Base-by-base conservation (phyloP, 2,113 vertebrate genomes). In the Apteryx owenii region DNA sequence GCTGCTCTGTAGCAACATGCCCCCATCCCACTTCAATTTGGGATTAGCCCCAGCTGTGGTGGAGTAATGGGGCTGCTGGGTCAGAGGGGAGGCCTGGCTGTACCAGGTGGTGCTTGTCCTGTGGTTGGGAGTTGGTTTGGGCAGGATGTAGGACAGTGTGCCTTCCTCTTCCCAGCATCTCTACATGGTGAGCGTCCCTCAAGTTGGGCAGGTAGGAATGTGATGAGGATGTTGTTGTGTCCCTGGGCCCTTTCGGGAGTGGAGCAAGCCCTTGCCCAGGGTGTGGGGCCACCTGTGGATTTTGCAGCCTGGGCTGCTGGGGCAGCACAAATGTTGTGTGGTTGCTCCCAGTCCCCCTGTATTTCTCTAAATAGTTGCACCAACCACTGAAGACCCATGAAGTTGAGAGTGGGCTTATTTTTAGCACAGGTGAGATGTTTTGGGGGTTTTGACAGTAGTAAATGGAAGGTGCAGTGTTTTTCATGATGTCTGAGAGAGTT, bases 101-200 rank as follows among this genome's bases (percentile, higher is more conserved):
- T 19, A 26, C 5, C 26, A 44, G 60, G 66, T 62, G 60, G 17
- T 73, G 40, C 17, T 58, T 0, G 2, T 83, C 1, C 23, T 51
- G 22, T 14, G 38, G 29, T 2, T 0, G 1, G 56, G 6, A 21
- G 20, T 19, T 60, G 6, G 31, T 22, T 68, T 4, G 10, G 28
- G 58, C 18, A 61, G 51, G 58, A 26, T 3, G 28, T 12, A 46
- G 29, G 16, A 1, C 13, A 1, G 9, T 11, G 7, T 50, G 40
- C 2, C 10, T 1, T 29, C 3, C 2, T 1, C 22, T 71, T 48
- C 38, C 23, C 9, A 11, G 40, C 4, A 2, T 38, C 12, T 58
- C 36, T 8, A 8, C 0, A 0, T 7, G 22, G 5, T 12, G 28
- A 51, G 2, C 3, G 1, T 9, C 3, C 0, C 31, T n/a, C 0